Conservation (phyloP, 2,113 vertebrate genomes). For the Balaeniceps rex region DNA sequence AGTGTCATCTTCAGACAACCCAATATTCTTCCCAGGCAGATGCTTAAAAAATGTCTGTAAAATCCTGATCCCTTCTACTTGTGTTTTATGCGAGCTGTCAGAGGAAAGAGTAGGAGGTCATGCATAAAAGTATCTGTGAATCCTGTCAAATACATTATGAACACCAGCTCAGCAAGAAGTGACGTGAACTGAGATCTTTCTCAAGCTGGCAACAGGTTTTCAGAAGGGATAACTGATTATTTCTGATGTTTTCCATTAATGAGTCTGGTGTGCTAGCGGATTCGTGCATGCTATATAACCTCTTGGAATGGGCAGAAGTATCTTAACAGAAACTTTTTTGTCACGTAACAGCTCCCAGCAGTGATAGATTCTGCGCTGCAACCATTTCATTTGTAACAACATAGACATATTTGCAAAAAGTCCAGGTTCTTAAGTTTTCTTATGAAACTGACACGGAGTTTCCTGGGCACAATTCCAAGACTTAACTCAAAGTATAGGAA, state of each 20-base stretch:
- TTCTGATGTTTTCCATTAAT: not conserved
- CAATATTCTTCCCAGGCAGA: not conserved
- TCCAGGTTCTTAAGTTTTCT: not conserved
- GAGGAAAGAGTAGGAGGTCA: slow-evolving; percentile 27
- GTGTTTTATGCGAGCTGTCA: slow-evolving; percentile 22
- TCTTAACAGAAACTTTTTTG: not conserved
- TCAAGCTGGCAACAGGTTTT: slow-evolving; percentile 8
- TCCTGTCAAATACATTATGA: not conserved
- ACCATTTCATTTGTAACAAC: not conserved
- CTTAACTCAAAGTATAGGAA: not conserved
- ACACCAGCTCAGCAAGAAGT: not conserved
- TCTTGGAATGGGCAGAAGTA: not conserved
- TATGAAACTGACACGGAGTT: not conserved
- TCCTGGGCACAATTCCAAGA: slow-evolving; percentile 20
- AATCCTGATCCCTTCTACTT: not conserved
- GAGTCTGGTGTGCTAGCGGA: not conserved
- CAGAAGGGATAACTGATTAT: not conserved
- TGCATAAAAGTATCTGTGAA: not conserved
- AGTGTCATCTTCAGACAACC: not conserved
- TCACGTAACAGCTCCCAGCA: not conserved
- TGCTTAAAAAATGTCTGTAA: slow-evolving; percentile 11
- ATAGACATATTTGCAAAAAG: not conserved
- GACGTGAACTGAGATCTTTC: not conserved
- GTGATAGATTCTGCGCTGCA: not conserved
- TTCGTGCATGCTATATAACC: not conserved